A percentile compares a stretch with the other conserved stretches of the same genome.
These are phyloP conservation scores for Pseudolaguvia tuberculata DNA, from an alignment of 2,113 vertebrate genomes.

Conservation along the genomic window DNA sequence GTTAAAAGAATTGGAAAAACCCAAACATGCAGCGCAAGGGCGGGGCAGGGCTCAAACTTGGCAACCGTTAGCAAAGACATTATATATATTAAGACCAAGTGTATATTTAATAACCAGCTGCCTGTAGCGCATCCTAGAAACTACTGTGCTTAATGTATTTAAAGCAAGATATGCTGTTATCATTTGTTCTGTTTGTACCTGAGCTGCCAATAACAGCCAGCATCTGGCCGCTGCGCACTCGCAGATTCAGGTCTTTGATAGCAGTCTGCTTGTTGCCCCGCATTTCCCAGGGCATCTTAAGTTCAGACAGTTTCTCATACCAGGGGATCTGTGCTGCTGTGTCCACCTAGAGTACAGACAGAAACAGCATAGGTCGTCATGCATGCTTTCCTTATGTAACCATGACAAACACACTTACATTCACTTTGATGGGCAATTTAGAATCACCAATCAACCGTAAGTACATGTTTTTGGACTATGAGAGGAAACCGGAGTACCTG, in stretches of 20 bases:
- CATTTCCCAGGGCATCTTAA: constrained; percentile 82
- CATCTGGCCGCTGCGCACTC: constrained; percentile 90
- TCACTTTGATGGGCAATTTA: too few relatives aligned
- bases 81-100: not conserved
- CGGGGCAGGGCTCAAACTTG: too few relatives aligned
- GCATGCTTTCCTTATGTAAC: not conserved
- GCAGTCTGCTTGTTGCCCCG: constrained; percentile 66
- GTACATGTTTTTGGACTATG: too few relatives aligned
- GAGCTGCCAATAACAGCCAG: constrained; percentile 90
- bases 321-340: constrained; percentile 83
- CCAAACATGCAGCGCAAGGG: too few relatives aligned
- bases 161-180: not conserved
- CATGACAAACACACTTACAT: not conserved
- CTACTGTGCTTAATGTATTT: not conserved
- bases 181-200: constrained; percentile 63
- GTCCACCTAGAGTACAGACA: constrained; percentile 71
- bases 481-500: too few relatives aligned
- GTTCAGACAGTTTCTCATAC: constrained; percentile 83
- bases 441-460: too few relatives aligned
- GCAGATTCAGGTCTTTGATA: constrained; percentile 82
- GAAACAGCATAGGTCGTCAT: not conserved
- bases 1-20: too few relatives aligned
- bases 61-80: too few relatives aligned
- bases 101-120: not conserved
- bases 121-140: not conserved